phyloP scores from a whole-genome alignment of 1,140 invertebrate species.

The Oscheius sp. region DNA sequence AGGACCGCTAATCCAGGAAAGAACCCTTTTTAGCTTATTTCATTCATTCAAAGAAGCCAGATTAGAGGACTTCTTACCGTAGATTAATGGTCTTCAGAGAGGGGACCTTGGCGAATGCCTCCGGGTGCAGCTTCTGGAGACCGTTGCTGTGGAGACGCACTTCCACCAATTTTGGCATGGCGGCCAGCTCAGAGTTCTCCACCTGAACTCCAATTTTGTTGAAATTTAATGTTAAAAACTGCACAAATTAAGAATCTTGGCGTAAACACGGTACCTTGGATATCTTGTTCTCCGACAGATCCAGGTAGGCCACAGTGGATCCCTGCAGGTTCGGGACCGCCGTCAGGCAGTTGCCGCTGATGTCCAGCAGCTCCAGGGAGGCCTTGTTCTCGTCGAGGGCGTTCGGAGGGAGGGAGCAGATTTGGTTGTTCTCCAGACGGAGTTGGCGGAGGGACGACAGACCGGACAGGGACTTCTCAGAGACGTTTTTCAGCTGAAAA shows the following conservation, averaged over 20 bases:
- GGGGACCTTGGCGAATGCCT: slow-evolving; percentile 58
- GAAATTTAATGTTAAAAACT: too few relatives aligned
- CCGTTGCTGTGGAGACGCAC: slow-evolving; percentile 48
- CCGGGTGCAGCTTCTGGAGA: slow-evolving; percentile 43
- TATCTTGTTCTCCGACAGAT: slow-evolving; percentile 50
- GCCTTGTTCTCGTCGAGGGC: slow-evolving; percentile 46
- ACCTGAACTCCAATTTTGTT: too few relatives aligned
- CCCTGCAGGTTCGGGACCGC: slow-evolving; percentile 47
- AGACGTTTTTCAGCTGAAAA: too few relatives aligned
- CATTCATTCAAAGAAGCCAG: too few relatives aligned
- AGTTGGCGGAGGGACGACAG: slow-evolving; percentile 44
- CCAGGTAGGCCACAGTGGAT: slow-evolving; percentile 49
- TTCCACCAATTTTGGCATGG: slow-evolving; percentile 51
- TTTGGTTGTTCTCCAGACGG: slow-evolving; percentile 47
- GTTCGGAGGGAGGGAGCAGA: slow-evolving; percentile 42
- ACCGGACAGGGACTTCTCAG: slow-evolving; percentile 44
- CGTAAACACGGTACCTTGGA: too few relatives aligned
- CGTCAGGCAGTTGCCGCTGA: slow-evolving; percentile 46
- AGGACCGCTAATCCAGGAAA: too few relatives aligned
- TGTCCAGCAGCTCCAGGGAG: slow-evolving; percentile 49
- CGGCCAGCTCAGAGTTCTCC: slow-evolving; percentile 54
- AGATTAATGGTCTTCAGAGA: too few relatives aligned
- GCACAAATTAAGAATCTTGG: too few relatives aligned
- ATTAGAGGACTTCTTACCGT: too few relatives aligned
- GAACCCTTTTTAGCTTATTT: too few relatives aligned